Evolutionary conservation across 2,888 invertebrate species (phyloP).

Genomic region (Drosophila tripunctata): DNA sequence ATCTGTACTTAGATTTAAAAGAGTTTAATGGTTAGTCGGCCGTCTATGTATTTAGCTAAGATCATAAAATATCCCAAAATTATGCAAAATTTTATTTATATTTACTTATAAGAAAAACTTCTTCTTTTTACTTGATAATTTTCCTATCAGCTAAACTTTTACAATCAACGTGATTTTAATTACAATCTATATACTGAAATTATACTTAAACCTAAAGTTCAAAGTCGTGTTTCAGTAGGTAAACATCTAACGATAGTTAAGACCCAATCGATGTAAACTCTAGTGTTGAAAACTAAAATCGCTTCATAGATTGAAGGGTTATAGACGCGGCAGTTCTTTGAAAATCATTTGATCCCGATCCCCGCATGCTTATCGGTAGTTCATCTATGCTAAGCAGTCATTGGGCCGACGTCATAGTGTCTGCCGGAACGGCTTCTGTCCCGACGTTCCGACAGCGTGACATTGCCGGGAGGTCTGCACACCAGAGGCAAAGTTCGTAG

Average conservation of each 20-base stretch:
- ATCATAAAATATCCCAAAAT: no score
- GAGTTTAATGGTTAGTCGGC: no score
- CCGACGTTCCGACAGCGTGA: conserved; percentile 27
- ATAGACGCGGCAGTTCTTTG: conserved; percentile 29
- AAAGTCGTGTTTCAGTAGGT: not conserved
- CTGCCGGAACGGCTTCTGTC: conserved; percentile 60
- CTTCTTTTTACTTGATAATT: no score
- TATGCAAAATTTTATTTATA: no score
- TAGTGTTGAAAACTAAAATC: not conserved
- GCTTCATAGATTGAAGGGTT: not conserved
- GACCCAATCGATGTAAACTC: conserved; percentile 2
- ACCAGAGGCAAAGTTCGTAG: conserved; percentile 14
- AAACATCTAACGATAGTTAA: conserved; percentile 3
- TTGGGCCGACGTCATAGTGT: conserved; percentile 60
- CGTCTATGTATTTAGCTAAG: no score
- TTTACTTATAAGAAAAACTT: no score
- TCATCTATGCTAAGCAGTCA: conserved; percentile 61
- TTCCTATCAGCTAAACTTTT: no score
- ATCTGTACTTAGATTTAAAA: no score
- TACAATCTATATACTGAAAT: not conserved
- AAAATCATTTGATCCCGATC: conserved; percentile 43
- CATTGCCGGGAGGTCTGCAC: conserved; percentile 45
- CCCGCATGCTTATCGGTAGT: conserved; percentile 53
- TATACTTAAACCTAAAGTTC: not conserved
- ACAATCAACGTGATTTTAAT: no score